These are phyloP conservation scores for Chlamydotis undulata DNA, from an alignment of 2,113 vertebrate genomes.

Conservation along the genomic window DNA sequence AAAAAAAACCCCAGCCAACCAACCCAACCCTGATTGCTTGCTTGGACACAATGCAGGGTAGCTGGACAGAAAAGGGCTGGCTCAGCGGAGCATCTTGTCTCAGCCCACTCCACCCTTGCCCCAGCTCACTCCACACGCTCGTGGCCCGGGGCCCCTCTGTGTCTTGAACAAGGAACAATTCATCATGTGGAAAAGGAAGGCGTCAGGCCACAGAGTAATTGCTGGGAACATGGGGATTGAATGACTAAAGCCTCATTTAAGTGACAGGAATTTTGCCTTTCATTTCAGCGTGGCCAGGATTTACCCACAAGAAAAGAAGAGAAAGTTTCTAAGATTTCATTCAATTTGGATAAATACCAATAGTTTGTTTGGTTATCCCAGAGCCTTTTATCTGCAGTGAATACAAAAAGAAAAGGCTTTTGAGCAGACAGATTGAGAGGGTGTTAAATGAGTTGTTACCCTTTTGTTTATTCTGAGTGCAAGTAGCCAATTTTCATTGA, in stretches of 20 bases:
- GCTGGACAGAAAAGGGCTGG: neutral
- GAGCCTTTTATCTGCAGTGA: conserved; percentile 18
- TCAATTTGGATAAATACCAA: conserved; percentile 38
- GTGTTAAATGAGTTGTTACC: conserved; percentile 25
- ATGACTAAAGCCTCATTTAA: conserved; percentile 28
- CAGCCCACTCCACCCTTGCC: neutral
- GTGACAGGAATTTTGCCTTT: neutral
- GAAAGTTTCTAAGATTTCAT: conserved; percentile 28
- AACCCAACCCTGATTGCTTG: neutral
- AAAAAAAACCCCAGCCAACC: too few species aligned
- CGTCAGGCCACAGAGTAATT: neutral
- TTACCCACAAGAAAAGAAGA: conserved; percentile 7
- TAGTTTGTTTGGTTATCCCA: conserved; percentile 46
- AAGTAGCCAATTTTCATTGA: neutral
- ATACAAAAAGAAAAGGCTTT: conserved; percentile 28
- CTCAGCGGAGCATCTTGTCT: neutral
- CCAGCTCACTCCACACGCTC: neutral
- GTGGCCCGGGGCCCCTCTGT: neutral
- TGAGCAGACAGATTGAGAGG: conserved; percentile 14
- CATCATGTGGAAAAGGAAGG: neutral
- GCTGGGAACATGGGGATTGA: conserved; percentile 20
- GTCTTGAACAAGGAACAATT: neutral
- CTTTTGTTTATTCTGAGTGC: neutral
- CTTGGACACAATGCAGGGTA: neutral
- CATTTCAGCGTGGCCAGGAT: neutral